Evolutionary conservation across 2,113 vertebrate genomes (phyloP).

Genomic region (Clarias magur): DNA sequence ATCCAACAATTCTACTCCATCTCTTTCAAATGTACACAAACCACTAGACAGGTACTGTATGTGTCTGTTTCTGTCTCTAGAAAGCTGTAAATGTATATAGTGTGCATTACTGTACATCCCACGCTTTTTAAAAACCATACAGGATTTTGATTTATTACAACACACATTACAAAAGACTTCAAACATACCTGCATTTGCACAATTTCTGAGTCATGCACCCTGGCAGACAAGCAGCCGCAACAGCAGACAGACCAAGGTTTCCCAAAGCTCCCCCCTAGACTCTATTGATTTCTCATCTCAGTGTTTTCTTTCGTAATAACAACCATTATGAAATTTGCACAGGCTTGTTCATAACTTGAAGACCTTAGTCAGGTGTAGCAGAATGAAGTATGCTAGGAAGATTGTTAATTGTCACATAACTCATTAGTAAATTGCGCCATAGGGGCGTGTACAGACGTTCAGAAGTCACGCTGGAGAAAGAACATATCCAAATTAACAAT

Average conservation of each 20-base stretch:
- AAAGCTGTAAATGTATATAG: background rate
- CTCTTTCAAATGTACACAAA: background rate
- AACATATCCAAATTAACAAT: background rate
- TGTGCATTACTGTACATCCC: background rate
- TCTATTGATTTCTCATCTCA: background rate
- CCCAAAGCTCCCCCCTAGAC: background rate
- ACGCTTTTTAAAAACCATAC: background rate
- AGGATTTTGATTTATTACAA: background rate
- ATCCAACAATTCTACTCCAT: background rate
- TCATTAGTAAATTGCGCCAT: background rate
- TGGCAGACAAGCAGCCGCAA: background rate
- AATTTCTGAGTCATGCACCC: background rate
- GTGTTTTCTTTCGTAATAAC: background rate
- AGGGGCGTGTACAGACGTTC: background rate
- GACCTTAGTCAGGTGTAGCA: background rate
- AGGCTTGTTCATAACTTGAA: background rate
- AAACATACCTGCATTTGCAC: background rate
- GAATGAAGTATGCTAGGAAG: background rate
- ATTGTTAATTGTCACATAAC: background rate
- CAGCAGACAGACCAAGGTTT: background rate
- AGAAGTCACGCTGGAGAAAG: background rate
- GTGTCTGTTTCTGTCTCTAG: background rate
- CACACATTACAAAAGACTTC: background rate
- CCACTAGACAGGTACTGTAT: no score
- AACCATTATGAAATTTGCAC: background rate